Evolutionary conservation across 2,797 vertebrate species (phyloP).

Genomic region (Lithobates sylvaticus): DNA sequence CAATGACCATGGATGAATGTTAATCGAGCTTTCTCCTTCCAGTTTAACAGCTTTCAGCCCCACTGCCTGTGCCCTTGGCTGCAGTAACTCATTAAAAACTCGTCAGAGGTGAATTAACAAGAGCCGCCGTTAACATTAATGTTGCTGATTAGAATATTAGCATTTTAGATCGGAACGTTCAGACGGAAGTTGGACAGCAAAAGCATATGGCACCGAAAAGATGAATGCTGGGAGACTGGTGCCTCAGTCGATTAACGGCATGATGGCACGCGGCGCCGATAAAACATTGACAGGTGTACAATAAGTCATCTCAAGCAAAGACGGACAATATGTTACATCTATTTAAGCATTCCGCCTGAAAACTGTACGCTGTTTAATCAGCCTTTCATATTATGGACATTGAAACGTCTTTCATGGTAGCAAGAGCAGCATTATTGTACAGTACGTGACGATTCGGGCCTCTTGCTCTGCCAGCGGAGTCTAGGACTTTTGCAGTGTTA

Average conservation of each 20-base stretch:
- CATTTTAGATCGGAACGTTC: conserved; percentile 10
- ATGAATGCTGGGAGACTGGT: neutral
- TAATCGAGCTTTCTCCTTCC: conserved; percentile 32
- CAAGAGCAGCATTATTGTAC: conserved; percentile 16
- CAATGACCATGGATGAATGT: conserved; percentile 38
- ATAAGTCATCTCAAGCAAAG: conserved; percentile 29
- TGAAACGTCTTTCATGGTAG: conserved; percentile 36
- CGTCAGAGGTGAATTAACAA: conserved; percentile 53
- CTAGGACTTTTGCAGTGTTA: too few relatives aligned
- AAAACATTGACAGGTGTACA: conserved; percentile 9
- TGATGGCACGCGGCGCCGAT: conserved; percentile 18
- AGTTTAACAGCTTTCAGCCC: conserved; percentile 38
- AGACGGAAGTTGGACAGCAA: neutral
- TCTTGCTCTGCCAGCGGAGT: neutral
- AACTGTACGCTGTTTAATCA: neutral
- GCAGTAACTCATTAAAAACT: conserved; percentile 46
- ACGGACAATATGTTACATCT: conserved; percentile 16
- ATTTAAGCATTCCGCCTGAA: conserved; percentile 36
- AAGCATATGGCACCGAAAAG: conserved; percentile 32
- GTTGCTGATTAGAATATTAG: conserved; percentile 40
- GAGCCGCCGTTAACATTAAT: conserved; percentile 28
- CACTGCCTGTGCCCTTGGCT: conserved; percentile 27
- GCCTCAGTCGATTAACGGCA: conserved; percentile 36
- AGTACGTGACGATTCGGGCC: neutral
- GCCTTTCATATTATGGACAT: conserved; percentile 19